phyloP scores from a whole-genome alignment of 2,113 vertebrate species.

The Callospermophilus lateralis region DNA sequence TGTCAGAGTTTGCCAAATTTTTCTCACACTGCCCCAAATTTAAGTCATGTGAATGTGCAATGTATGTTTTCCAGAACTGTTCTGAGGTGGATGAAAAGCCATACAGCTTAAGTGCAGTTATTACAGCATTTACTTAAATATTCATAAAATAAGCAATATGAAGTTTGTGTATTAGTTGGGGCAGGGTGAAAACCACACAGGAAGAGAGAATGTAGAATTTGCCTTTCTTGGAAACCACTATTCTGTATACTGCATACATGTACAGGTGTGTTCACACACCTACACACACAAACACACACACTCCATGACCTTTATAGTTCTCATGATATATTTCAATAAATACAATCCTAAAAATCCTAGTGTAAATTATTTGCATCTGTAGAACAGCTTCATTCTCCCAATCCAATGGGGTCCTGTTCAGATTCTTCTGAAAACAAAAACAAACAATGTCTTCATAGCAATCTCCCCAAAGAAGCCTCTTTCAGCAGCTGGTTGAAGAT shows the following conservation, averaged over 20 bases:
- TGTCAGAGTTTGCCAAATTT: background rate
- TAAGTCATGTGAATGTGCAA: background rate
- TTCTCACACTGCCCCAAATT: background rate
- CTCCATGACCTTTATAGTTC: background rate
- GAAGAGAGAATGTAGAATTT: background rate
- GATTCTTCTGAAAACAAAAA: background rate
- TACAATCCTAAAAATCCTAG: constrained; percentile 34
- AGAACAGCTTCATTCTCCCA: background rate
- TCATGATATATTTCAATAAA: background rate
- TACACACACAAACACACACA: background rate
- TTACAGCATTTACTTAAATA: background rate
- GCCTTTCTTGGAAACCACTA: background rate
- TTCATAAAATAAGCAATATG: background rate
- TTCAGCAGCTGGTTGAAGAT: background rate
- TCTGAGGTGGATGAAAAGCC: background rate
- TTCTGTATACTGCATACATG: background rate
- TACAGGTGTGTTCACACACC: no score
- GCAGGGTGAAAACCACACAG: background rate
- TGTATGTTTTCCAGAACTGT: background rate
- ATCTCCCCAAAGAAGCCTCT: constrained; percentile 15
- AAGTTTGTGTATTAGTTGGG: background rate
- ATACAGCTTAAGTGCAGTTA: background rate
- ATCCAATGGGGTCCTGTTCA: background rate
- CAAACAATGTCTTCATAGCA: background rate
- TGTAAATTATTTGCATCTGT: background rate